Evolutionary conservation across 2,113 vertebrate genomes (phyloP).

Genomic region (Grammomys surdaster): DNA sequence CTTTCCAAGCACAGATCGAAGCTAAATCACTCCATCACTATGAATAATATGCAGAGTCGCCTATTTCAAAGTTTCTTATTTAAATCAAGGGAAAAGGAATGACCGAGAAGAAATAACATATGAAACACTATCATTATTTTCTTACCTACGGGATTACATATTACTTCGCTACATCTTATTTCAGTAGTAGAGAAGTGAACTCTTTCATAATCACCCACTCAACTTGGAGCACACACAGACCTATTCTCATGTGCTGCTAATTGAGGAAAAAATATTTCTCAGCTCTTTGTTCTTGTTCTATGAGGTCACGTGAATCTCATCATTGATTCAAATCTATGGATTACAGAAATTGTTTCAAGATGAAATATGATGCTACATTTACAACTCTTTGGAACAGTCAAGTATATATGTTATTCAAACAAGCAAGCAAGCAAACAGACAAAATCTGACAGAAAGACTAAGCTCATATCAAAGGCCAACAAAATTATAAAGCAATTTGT

Average conservation of each 20-base stretch:
- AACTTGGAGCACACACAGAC: background rate
- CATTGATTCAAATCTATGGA: too few relatives aligned
- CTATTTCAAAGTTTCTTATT: background rate
- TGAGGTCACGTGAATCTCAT: fast-evolving
- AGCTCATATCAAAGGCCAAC: background rate
- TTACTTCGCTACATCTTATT: background rate
- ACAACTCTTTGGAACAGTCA: background rate
- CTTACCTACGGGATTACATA: background rate
- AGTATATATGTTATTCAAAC: background rate
- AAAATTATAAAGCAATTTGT: background rate
- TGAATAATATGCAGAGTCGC: background rate
- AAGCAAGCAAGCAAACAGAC: background rate
- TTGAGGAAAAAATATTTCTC: background rate
- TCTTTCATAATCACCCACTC: background rate
- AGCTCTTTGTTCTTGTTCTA: background rate
- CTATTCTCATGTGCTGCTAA: background rate
- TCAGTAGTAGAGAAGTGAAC: background rate
- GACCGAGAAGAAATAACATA: background rate
- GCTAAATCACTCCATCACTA: background rate
- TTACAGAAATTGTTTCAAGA: background rate
- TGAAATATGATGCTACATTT: background rate
- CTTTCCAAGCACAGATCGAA: background rate
- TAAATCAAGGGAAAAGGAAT: fast-evolving
- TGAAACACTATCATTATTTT: background rate
- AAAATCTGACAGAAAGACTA: background rate